These are phyloP conservation scores for Sericinus montela DNA, from an alignment of 2,888 invertebrate genomes.

Conservation along the genomic window DNA sequence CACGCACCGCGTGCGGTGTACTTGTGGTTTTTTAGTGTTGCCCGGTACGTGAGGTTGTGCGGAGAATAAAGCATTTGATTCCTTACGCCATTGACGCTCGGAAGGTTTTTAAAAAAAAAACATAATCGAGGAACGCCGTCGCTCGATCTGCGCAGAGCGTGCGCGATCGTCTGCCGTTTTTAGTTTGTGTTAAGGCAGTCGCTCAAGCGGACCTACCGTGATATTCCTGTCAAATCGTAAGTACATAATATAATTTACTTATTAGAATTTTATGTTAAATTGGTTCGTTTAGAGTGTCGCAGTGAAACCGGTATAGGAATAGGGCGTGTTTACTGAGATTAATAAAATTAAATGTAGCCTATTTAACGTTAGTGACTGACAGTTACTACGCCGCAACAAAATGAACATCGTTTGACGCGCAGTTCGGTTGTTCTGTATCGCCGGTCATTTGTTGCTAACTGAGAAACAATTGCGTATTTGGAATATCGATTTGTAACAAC, in stretches of 20 bases:
- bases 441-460: constrained; percentile 70
- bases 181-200: constrained; percentile 58
- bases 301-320: constrained; percentile 25
- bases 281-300: constrained; percentile 23
- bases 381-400: constrained; percentile 65
- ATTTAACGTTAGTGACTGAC: constrained; percentile 55
- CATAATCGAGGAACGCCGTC: constrained; percentile 34
- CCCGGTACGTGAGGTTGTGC: constrained; percentile 1
- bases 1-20: constrained; percentile 29
- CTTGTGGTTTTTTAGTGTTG: constrained; percentile 19
- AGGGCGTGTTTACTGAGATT: constrained; percentile 20
- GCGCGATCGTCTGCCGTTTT: constrained; percentile 39
- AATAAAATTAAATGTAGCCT: constrained; percentile 20
- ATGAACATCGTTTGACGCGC: constrained; percentile 50
- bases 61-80: constrained; percentile 12
- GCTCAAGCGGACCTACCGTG: constrained; percentile 46
- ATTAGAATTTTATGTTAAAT: constrained; percentile 43
- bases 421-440: constrained; percentile 46
- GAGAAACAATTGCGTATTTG: constrained; percentile 62
- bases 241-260: constrained; percentile 36
- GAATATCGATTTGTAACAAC: constrained; percentile 21
- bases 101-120: constrained; percentile 37
- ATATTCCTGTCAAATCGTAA: constrained; percentile 43
- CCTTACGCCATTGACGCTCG: constrained; percentile 19
- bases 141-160: constrained; percentile 36